phyloP scores from a whole-genome alignment of 2,888 invertebrate species.

The Drosophila greeni region DNA sequence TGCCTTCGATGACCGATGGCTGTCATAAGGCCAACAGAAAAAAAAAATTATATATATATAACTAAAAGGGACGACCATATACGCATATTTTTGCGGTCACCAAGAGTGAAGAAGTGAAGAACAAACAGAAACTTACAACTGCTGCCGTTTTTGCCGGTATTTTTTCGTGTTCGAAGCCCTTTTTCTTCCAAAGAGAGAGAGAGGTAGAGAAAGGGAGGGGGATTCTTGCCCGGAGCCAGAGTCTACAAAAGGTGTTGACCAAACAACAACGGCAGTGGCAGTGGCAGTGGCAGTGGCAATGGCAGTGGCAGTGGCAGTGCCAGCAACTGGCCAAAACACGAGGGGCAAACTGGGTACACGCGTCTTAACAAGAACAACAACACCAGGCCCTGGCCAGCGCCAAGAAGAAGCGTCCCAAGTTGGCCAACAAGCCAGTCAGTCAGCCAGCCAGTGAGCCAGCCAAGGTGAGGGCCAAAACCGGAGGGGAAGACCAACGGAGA shows the following conservation, averaged over 20 bases:
- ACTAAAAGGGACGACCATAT: constrained; percentile 47
- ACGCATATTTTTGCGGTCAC: constrained; percentile 66
- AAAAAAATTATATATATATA: not conserved
- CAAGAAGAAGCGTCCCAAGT: constrained; percentile 19
- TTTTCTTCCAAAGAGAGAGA: constrained; percentile 38
- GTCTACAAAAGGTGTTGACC: constrained; percentile 72
- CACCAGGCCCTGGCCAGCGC: constrained; percentile 18
- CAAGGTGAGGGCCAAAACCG: not conserved
- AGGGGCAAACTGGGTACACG: constrained; percentile 51
- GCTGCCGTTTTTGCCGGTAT: constrained; percentile 56
- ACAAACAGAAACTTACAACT: constrained; percentile 62
- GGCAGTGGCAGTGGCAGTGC: constrained; percentile 28
- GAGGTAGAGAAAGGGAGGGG: not conserved
- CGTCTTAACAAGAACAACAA: constrained; percentile 58
- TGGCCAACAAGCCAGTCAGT: constrained; percentile 3
- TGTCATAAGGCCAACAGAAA: constrained; percentile 55
- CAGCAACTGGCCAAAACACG: constrained; percentile 48
- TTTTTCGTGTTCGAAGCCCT: constrained; percentile 29
- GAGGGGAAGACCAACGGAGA: not conserved
- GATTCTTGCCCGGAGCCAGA: constrained; percentile 65
- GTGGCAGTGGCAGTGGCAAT: constrained; percentile 16
- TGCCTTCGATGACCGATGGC: constrained; percentile 37
- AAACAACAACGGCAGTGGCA: constrained; percentile 51
- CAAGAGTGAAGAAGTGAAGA: constrained; percentile 25
- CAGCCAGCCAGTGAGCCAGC: not conserved